Percentiles rank a stretch among this genome's conserved stretches.
phyloP scores from a whole-genome alignment of 2,797 vertebrate species.

The Pseudocheirus occidentalis region DNA sequence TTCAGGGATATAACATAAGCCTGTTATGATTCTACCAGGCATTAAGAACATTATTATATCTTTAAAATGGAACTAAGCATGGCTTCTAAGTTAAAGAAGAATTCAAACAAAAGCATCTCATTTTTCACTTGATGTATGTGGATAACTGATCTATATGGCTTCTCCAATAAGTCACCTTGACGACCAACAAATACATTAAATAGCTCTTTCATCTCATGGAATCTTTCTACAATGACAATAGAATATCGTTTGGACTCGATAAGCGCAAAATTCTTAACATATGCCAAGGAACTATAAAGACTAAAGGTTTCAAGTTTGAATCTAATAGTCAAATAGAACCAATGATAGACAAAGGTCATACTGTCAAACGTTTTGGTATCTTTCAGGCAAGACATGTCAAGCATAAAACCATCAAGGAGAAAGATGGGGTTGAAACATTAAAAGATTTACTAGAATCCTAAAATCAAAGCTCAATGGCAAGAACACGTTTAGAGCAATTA shows the following conservation, averaged over 20 bases:
- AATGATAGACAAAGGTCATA: background rate
- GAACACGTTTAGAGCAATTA: background rate
- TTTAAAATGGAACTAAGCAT: background rate
- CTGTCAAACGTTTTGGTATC: background rate
- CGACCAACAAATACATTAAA: background rate
- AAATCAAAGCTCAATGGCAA: background rate
- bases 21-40: background rate
- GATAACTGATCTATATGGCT: background rate
- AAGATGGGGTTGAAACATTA: background rate
- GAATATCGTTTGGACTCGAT: background rate
- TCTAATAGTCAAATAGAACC: background rate
- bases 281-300: background rate
- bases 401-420: background rate
- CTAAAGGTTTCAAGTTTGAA: background rate
- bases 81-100: background rate
- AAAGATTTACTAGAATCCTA: background rate
- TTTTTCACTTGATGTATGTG: background rate
- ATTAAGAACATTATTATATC: background rate
- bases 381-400: background rate
- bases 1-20: background rate
- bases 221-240: background rate
- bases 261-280: background rate
- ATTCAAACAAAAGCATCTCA: background rate
- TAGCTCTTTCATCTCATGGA: background rate
- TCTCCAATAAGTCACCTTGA: background rate